Conservation (phyloP, 2,797 vertebrate species). For the Manis crassicaudata region DNA sequence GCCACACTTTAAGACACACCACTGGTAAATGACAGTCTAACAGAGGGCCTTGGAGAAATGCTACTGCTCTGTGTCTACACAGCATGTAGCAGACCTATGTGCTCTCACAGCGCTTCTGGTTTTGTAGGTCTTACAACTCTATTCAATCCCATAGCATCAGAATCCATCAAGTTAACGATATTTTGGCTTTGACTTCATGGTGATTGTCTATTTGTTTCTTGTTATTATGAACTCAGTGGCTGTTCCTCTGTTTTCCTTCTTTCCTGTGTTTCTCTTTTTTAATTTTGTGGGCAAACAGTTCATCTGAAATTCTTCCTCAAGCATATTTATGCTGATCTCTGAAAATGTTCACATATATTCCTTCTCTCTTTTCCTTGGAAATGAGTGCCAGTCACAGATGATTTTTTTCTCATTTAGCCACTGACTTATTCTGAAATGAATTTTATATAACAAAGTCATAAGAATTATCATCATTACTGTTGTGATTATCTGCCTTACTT, state of each 20-base stretch:
- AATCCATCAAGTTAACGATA: neutral
- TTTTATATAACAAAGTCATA: neutral
- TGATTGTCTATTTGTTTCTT: neutral
- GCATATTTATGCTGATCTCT: neutral
- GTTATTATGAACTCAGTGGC: neutral
- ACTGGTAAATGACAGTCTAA: neutral
- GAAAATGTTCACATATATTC: neutral
- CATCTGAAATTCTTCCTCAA: neutral
- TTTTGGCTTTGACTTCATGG: neutral
- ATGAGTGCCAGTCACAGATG: neutral
- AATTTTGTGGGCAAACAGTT: neutral
- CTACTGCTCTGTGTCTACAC: neutral
- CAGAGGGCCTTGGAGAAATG: neutral
- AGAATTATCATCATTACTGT: neutral
- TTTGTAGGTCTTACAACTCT: neutral
- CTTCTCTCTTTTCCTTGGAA: constrained; percentile 7
- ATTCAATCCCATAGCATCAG: neutral
- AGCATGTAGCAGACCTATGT: neutral
- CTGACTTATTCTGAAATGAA: neutral
- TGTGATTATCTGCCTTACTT: neutral
- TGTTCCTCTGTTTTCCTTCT: neutral
- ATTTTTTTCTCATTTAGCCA: neutral
- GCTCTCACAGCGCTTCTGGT: neutral
- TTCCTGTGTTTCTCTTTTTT: neutral
- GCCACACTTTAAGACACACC: neutral